These are phyloP conservation scores for Saxidomus purpurata DNA, from an alignment of 1,140 invertebrate genomes.

Conservation along the genomic window DNA sequence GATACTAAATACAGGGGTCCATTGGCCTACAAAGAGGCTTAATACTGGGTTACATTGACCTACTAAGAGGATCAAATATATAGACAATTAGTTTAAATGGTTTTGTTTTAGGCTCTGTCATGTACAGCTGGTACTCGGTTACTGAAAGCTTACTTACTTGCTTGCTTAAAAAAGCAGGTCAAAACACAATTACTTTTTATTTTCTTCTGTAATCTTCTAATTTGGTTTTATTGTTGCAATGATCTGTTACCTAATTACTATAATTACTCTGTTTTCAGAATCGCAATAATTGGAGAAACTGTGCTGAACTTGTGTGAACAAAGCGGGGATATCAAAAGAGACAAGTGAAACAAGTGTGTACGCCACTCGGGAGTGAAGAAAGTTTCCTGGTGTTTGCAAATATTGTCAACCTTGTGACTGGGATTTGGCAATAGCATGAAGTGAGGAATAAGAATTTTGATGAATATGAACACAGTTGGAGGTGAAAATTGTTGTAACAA, in stretches of 20 bases:
- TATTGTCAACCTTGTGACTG: not conserved
- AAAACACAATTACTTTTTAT: not conserved
- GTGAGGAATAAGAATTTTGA: not conserved
- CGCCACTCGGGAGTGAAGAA: not conserved
- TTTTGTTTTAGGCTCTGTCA: no score
- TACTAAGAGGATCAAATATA: no score
- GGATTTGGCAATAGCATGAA: not conserved
- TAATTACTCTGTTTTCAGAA: constrained; percentile 32
- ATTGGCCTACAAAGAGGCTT: no score
- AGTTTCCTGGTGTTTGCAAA: not conserved
- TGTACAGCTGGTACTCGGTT: no score
- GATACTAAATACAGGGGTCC: no score
- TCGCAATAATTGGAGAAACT: not conserved
- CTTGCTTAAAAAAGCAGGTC: no score
- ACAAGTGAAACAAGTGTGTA: not conserved
- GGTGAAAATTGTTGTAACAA: not conserved
- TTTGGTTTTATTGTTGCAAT: constrained; percentile 2
- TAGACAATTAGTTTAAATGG: no score
- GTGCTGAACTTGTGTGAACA: not conserved
- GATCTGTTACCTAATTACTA: constrained; percentile 10
- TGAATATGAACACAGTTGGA: not conserved
- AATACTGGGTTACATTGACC: no score
- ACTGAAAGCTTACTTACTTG: no score
- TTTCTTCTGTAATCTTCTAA: not conserved
- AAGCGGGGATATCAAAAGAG: not conserved